phyloP scores from a whole-genome alignment of 1,140 invertebrate genomes.

The Halictus rubicundus region DNA sequence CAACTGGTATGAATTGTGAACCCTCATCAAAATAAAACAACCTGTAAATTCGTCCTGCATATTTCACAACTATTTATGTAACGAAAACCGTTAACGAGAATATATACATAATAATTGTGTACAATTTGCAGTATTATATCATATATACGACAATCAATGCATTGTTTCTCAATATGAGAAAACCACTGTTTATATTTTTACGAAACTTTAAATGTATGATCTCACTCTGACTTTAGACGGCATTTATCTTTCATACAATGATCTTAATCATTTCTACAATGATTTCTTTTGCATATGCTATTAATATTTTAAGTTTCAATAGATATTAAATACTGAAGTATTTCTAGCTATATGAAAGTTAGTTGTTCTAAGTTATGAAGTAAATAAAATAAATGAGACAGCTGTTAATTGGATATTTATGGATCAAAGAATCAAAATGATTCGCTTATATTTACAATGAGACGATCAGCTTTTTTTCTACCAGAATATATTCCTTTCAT shows the following conservation, averaged over 20 bases:
- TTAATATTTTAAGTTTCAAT: constrained; percentile 55
- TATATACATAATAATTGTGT: constrained; percentile 31
- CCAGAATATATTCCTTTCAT: constrained; percentile 3
- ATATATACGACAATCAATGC: constrained; percentile 48
- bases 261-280: constrained; percentile 59
- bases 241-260: constrained; percentile 57
- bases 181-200: constrained; percentile 61
- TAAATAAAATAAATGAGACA: constrained; percentile 64
- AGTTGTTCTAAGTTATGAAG: constrained; percentile 61
- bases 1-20: neutral
- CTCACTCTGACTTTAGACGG: constrained; percentile 65
- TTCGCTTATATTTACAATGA: constrained; percentile 13
- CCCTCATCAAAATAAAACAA: constrained; percentile 42
- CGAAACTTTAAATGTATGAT: constrained; percentile 58
- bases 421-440: constrained; percentile 9
- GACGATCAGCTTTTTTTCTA: neutral
- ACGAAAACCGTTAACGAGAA: constrained; percentile 24
- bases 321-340: constrained; percentile 68
- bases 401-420: constrained; percentile 46
- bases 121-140: constrained; percentile 46
- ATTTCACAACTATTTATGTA: constrained; percentile 50
- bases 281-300: constrained; percentile 37
- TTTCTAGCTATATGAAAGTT: constrained; percentile 66
- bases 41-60: constrained; percentile 42
- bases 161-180: constrained; percentile 78